Evolutionary conservation across 1,140 invertebrate genomes (phyloP).

Genomic region (Nasonia giraulti): DNA sequence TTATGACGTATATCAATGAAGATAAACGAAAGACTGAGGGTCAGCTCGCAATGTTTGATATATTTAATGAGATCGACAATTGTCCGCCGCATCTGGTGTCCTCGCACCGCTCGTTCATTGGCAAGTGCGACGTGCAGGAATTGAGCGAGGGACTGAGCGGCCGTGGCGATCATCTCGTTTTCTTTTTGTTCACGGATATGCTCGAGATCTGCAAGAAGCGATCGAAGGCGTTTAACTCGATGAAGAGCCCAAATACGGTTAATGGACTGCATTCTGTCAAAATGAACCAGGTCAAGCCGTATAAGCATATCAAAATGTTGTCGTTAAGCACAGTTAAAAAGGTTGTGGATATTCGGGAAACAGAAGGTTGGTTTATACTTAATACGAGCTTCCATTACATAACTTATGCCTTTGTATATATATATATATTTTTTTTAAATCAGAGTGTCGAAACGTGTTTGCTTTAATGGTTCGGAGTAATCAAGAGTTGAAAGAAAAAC

Average conservation of each 20-base stretch:
- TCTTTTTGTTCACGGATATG: conserved; percentile 96
- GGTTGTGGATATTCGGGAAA: conserved; percentile 92
- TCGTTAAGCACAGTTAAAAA: conserved; percentile 90
- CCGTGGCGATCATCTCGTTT: conserved; percentile 88
- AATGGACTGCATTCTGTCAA: conserved; percentile 76
- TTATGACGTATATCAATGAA: conserved; percentile 97
- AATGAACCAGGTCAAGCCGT: conserved; percentile 84
- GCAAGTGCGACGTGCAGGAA: conserved; percentile 91
- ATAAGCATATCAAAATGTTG: conserved; percentile 93
- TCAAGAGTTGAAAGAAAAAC: conserved; percentile 89
- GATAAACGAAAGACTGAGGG: conserved; percentile 96
- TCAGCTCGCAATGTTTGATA: conserved; percentile 96
- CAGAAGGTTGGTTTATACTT: conserved; percentile 78
- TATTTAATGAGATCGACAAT: conserved; percentile 98
- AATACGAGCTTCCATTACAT: not conserved
- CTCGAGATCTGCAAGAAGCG: conserved; percentile 94
- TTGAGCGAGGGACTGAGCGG: conserved; percentile 89
- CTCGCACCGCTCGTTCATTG: conserved; percentile 91
- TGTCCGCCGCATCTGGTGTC: conserved; percentile 95
- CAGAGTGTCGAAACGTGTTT: conserved; percentile 92
- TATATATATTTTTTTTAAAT: conserved; percentile 50
- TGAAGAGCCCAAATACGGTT: conserved; percentile 81
- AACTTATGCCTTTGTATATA: not conserved
- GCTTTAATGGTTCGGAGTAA: conserved; percentile 88
- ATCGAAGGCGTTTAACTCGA: conserved; percentile 83